Percentiles rank a stretch among this genome's conserved stretches.
Evolutionary conservation across 2,888 invertebrate species (phyloP).

Genomic region (Nemoura dubitans): DNA sequence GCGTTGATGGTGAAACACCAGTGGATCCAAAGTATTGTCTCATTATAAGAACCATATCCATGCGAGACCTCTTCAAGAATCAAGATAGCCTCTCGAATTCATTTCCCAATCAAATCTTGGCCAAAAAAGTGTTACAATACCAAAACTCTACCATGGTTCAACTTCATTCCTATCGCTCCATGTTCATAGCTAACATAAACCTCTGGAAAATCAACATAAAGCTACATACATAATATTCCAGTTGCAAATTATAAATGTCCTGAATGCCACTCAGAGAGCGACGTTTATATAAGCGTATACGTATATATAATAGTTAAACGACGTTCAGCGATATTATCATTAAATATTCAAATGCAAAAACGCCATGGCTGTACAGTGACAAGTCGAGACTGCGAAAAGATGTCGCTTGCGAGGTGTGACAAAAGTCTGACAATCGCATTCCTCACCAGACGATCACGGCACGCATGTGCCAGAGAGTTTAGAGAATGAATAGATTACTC

Average conservation of each 20-base stretch:
- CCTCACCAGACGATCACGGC: not conserved
- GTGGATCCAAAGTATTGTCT: not conserved
- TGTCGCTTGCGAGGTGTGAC: slow-evolving; percentile 25
- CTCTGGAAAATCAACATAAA: not conserved
- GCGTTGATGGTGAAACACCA: not conserved
- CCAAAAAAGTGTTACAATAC: too few species aligned
- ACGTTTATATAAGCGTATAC: not conserved
- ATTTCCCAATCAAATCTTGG: not conserved
- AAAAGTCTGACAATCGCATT: slow-evolving; percentile 14
- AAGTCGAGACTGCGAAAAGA: not conserved
- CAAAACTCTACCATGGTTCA: too few species aligned
- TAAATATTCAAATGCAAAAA: slow-evolving; percentile 2
- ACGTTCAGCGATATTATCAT: not conserved
- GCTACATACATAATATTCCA: not conserved
- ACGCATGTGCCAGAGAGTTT: not conserved
- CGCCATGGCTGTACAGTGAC: too few species aligned
- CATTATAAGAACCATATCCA: not conserved
- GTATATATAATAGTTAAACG: not conserved
- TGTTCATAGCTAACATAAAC: not conserved
- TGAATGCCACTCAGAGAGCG: not conserved
- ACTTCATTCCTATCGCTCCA: too few species aligned
- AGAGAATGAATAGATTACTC: not conserved
- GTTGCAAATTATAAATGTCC: not conserved
- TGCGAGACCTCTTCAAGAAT: too few species aligned
- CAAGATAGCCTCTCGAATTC: not conserved